Evolutionary conservation across 30 jellyfish, hydroid and myxozoan species (phyloP), one percentile per base, ranked within the genome.

Genomic region (Turritopsis rubra): DNA sequence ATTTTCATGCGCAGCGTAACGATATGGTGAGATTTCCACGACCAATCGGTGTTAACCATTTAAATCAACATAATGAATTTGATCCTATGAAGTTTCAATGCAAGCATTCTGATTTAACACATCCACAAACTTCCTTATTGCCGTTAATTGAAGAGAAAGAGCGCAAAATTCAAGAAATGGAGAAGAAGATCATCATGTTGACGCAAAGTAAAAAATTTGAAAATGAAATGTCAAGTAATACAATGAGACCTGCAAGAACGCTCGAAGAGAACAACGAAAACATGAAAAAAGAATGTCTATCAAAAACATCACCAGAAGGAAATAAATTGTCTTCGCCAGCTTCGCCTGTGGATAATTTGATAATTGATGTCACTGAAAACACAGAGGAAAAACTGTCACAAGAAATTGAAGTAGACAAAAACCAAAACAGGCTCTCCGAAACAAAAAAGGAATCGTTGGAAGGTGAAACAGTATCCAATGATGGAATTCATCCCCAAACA

Each of bases 81-180:
- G 77, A 68, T 23, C 30, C 30, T 7, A 68, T n/a, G 28, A 68
- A n/a, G 77, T n/a, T n/a, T n/a, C 82, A 74, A 74, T 74, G 82
- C 24, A 23, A 26, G 70, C 82, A 74, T 74, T 74, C 82, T 9
- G 82, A 74, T 29, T 30, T 74, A 23, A 28, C 65, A 23, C 82
- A 26, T 30, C 27, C 27, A 74, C 82, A 26, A 23, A 28, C 54
- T 30, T 26, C 53, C 53, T 29, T 74, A 0, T 20, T 26, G 9
- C 53, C 65, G 7, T n/a, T 74, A 9, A 74, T 74, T n/a, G 54
- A 74, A 30, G 82, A 74, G 41, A 74, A 74, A 74, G 82, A 74
- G 41, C 28, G 41, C 9, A 74, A 74, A 23, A 74, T 74, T 30
- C 28, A 74, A 30, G 82, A 74, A 74, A 74, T 74, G 82, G 82